phyloP scores from a whole-genome alignment of 2,113 vertebrate species.

The Calidris pugnax region DNA sequence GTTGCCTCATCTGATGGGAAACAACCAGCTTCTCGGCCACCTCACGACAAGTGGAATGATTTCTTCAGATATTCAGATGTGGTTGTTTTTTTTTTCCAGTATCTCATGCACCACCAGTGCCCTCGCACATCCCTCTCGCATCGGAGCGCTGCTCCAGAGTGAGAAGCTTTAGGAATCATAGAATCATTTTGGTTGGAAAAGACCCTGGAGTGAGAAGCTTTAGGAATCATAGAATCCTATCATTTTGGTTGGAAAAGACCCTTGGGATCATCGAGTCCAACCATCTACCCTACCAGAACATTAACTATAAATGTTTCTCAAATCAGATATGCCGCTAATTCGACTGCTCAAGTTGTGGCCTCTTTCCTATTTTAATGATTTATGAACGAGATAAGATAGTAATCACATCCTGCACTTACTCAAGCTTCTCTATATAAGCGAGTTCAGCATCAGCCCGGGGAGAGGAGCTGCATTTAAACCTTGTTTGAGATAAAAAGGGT shows the following conservation, averaged over 20 bases:
- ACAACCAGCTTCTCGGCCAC: not conserved
- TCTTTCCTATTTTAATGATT: not conserved
- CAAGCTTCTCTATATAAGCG: conserved; percentile 18
- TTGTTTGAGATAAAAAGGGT: not conserved
- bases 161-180: not conserved
- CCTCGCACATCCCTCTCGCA: not conserved
- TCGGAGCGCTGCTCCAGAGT: not conserved
- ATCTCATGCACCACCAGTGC: no score
- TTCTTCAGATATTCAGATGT: not conserved
- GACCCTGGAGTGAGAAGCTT: no score
- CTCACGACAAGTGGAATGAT: not conserved
- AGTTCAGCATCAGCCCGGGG: not conserved
- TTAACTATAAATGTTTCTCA: not conserved
- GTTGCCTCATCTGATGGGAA: not conserved
- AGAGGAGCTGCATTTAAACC: not conserved
- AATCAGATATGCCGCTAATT: not conserved
- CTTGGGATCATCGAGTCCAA: no score
- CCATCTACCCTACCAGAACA: not conserved
- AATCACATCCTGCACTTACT: conserved; percentile 6
- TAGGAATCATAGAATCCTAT: not conserved
- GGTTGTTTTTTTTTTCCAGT: not conserved
- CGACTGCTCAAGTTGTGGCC: not conserved
- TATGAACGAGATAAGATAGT: conserved; percentile 28
- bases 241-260: no score
- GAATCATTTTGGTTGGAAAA: no score